phyloP scores from a whole-genome alignment of 2,888 invertebrate genomes.

The Caenorhabditis wallacei region DNA sequence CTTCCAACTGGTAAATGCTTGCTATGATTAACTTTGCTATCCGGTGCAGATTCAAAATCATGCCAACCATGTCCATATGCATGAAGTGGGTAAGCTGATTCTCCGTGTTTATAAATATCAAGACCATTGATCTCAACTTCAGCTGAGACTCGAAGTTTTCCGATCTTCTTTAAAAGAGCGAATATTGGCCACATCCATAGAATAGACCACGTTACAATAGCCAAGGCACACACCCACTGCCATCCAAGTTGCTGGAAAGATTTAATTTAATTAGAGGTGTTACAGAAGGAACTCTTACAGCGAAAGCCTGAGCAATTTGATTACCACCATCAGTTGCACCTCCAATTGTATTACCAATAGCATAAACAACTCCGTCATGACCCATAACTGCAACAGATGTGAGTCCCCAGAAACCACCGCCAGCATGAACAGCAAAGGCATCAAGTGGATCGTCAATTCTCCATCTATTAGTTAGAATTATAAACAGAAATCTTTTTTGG shows the following conservation, averaged over 20 bases:
- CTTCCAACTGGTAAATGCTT: constrained; percentile 59
- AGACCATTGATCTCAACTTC: constrained; percentile 76
- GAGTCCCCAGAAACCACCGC: constrained; percentile 85
- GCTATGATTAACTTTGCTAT: constrained; percentile 44
- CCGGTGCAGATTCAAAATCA: constrained; percentile 68
- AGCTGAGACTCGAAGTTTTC: constrained; percentile 72
- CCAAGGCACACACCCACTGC: constrained; percentile 73
- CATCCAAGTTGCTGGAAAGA: constrained; percentile 74
- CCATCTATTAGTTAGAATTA: constrained; percentile 56
- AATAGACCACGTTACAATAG: constrained; percentile 73
- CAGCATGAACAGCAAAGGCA: constrained; percentile 85
- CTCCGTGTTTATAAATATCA: constrained; percentile 77
- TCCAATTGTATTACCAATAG: constrained; percentile 71
- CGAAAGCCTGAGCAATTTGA: constrained; percentile 70
- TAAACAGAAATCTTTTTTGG: neutral
- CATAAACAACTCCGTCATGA: constrained; percentile 77
- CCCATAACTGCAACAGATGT: constrained; percentile 77
- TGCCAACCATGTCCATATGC: constrained; percentile 78
- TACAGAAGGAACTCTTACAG: constrained; percentile 42
- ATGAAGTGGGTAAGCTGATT: constrained; percentile 74
- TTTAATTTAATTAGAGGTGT: neutral
- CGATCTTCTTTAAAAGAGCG: constrained; percentile 69
- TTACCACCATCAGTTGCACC: constrained; percentile 61
- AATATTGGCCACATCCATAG: constrained; percentile 75
- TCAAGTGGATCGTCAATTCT: constrained; percentile 85